Evolutionary conservation across 2,888 invertebrate genomes (phyloP), one percentile per base, ranked within the genome.

Genomic region (Tetragnatha montana): DNA sequence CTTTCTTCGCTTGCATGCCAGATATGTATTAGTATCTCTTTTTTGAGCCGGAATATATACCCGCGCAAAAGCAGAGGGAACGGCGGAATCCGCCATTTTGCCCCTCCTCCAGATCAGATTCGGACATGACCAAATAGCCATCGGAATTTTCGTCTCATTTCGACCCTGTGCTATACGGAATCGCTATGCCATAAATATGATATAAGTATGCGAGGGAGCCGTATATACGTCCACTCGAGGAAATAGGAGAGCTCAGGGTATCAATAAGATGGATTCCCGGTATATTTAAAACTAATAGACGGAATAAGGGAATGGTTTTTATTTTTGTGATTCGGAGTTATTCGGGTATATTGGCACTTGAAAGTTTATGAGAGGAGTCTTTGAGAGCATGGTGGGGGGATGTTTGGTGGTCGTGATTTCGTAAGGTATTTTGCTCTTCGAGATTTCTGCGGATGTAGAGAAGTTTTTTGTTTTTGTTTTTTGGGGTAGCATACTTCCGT

Each of bases 251-350:
- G n/a, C n/a, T 68, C n/a, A 49, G 60, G n/a, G 12, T 21, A 21
- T n/a, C 50, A 73, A 79, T 85, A 78, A 78, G 70, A 70, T 19
- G 19, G 51, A 73, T 85, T 70, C 78, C 70, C 19, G n/a, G 51
- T 50, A 14, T 78, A 50, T 70, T 85, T 78, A 85, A 85, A 85
- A 51, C 79, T 85, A 85, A 85, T 85, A 14, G 19, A 71, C 22
- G 47, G 70, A 85, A 79, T 78, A 71, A 70, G 50, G 35, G 51
- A 85, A 85, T 79, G 79, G 60, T 84, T 81, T 85, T 51, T 50
- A 51, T 10, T 19, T n/a, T n/a, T n/a, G n/a, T n/a, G n/a, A 70
- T 8, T n/a, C 68, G n/a, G 19, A 21, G 12, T 35, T 51, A 69
- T 51, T 51, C 6, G 17, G 51, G 0, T 8, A 51, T 71, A 85